phyloP scores from a whole-genome alignment of 2,797 vertebrate species.

The Helicolenus hilgendorfi region DNA sequence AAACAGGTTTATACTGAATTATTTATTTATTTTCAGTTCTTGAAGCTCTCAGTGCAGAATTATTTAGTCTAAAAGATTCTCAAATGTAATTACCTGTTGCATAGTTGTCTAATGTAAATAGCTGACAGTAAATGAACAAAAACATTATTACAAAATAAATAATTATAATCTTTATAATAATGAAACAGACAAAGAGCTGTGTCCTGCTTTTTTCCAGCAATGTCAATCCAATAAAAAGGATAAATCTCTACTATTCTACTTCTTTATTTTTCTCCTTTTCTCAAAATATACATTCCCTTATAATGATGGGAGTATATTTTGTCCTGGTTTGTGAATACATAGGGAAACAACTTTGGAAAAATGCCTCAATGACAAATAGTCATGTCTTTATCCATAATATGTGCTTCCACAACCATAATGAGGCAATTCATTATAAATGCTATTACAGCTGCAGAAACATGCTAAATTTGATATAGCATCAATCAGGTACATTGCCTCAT shows the following conservation, averaged over 20 bases:
- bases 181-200: not conserved
- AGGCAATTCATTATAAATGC: constrained; percentile 23
- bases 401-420: constrained; percentile 4
- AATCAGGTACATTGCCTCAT: not conserved
- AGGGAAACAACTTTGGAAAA: not conserved
- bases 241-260: not conserved
- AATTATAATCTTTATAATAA: not conserved
- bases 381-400: not conserved
- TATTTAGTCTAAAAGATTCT: not conserved
- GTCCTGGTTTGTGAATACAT: not conserved
- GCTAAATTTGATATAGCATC: constrained; percentile 2
- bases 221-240: not conserved
- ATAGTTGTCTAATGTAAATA: not conserved
- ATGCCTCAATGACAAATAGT: not conserved
- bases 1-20: not conserved
- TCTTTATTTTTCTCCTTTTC: not conserved
- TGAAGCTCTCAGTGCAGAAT: not conserved
- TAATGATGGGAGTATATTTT: not conserved
- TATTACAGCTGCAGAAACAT: not conserved
- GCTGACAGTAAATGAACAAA: not conserved
- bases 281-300: not conserved
- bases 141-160: not conserved
- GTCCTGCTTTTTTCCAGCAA: not conserved
- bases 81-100: not conserved
- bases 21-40: not conserved